phyloP scores from a whole-genome alignment of 2,797 vertebrate species.

The Microctenopoma steveboyesi region DNA sequence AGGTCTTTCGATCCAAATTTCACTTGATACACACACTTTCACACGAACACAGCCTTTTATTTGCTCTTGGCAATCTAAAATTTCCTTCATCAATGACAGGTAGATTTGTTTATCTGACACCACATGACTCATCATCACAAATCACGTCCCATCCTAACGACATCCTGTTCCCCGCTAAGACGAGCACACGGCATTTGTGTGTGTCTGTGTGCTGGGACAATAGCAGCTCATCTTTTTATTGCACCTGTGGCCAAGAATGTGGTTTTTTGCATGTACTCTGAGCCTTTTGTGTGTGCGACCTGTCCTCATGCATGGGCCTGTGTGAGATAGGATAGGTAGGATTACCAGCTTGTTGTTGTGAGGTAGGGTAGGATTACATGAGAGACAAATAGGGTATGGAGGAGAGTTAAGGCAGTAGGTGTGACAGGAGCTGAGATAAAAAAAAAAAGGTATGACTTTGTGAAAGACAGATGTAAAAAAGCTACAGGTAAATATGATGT shows the following conservation, averaged over 20 bases:
- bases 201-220: neutral
- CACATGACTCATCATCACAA: constrained; percentile 30
- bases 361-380: constrained; percentile 70
- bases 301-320: constrained; percentile 30
- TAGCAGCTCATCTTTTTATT: too few relatives aligned
- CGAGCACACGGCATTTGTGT: neutral
- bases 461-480: constrained; percentile 8
- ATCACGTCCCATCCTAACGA: constrained; percentile 19
- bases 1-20: too few relatives aligned
- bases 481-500: neutral
- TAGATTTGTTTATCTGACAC: constrained; percentile 42
- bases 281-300: constrained; percentile 4
- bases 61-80: constrained; percentile 26
- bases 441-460: constrained; percentile 53
- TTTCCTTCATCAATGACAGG: constrained; percentile 56
- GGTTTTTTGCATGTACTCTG: too few relatives aligned
- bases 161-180: too few relatives aligned
- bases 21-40: neutral
- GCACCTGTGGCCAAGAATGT: too few relatives aligned
- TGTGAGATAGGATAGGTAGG: constrained; percentile 60
- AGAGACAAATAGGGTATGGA: constrained; percentile 35
- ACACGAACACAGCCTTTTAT: constrained; percentile 15
- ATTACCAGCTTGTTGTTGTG: constrained; percentile 70
- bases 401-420: constrained; percentile 47
- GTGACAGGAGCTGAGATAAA: constrained; percentile 55